Conservation (phyloP, 2,797 vertebrate species). For the Falco columbarius region DNA sequence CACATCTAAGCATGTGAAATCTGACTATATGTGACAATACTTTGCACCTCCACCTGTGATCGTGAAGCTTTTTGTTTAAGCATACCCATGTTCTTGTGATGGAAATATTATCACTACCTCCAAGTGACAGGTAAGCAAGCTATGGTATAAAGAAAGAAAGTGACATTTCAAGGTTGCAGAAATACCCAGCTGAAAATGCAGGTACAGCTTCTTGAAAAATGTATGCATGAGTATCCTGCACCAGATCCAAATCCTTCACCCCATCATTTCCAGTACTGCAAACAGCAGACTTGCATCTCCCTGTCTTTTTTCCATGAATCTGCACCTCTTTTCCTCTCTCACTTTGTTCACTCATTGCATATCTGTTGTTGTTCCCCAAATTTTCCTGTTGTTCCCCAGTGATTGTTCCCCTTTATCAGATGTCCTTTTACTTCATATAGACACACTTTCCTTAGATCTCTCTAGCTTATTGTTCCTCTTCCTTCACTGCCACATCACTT, state of each 20-base stretch:
- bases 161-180: constrained; percentile 46
- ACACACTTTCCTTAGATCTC: neutral
- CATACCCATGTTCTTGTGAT: neutral
- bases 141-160: constrained; percentile 31
- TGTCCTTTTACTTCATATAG: neutral
- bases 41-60: neutral
- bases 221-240: neutral
- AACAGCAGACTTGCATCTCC: neutral
- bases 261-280: neutral
- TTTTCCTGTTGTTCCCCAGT: neutral
- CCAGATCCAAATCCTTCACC: neutral
- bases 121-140: constrained; percentile 32
- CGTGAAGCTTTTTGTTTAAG: constrained; percentile 25
- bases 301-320: neutral
- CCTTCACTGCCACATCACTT: neutral
- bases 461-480: neutral
- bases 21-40: neutral
- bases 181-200: constrained; percentile 28
- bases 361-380: neutral
- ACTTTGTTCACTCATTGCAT: neutral
- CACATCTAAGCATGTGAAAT: neutral
- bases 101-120: neutral
- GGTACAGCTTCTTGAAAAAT: constrained; percentile 13
- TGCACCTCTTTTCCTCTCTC: neutral
- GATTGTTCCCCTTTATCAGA: neutral